Evolutionary conservation across 2,888 invertebrate genomes (phyloP).

Genomic region (Fabriciana adippe): DNA sequence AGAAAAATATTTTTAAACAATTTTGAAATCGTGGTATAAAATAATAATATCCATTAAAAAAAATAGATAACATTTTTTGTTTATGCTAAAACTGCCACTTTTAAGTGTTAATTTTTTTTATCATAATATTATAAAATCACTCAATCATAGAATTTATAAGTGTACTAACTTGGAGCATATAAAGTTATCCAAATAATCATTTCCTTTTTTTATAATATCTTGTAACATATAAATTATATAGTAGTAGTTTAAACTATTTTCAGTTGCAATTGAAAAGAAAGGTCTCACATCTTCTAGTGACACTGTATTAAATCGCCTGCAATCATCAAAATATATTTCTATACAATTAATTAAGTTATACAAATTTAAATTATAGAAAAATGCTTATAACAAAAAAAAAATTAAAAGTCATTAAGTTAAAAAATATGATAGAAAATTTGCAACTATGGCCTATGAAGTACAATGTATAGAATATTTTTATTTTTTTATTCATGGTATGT

Average conservation of each 20-base stretch:
- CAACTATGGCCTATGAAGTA: no score
- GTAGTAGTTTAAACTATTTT: constrained; percentile 51
- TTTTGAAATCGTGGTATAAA: not conserved
- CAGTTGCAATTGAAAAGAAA: constrained; percentile 52
- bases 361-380: no score
- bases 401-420: no score
- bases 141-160: not conserved
- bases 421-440: no score
- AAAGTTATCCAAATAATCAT: constrained; percentile 42
- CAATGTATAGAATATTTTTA: no score
- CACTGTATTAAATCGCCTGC: constrained; percentile 45
- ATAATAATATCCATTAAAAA: not conserved
- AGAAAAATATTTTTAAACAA: not conserved
- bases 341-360: no score
- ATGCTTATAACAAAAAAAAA: no score
- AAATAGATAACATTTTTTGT: no score
- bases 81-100: not conserved
- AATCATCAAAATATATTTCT: constrained; percentile 16
- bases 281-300: constrained; percentile 49
- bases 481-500: no score
- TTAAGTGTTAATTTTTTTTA: not conserved
- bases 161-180: constrained; percentile 49
- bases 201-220: constrained; percentile 50
- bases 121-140: not conserved
- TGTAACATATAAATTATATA: constrained; percentile 58